A percentile compares a stretch with the other conserved stretches of the same genome.
Conservation (phyloP, 2,888 invertebrate genomes). For the Mactromeris polynyma region DNA sequence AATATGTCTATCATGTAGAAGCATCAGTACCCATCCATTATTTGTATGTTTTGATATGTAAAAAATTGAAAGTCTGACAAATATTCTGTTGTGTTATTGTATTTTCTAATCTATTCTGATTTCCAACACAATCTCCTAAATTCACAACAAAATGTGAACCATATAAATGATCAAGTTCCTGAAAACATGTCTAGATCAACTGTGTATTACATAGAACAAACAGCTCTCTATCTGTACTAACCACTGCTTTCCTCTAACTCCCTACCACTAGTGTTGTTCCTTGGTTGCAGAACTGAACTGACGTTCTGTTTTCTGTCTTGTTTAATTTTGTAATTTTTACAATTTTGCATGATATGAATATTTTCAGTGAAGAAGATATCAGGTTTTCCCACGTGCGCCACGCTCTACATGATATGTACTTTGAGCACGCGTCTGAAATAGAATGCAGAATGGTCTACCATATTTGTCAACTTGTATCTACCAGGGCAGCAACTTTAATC, state of each 20-base stretch:
- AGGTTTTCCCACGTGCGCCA: conserved; percentile 84
- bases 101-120: too few species aligned
- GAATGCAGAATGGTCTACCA: conserved; percentile 97
- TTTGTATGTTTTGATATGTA: too few species aligned
- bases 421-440: conserved; percentile 91
- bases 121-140: too few species aligned
- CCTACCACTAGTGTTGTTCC: neutral
- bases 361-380: conserved; percentile 82
- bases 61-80: too few species aligned
- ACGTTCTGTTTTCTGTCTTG: too few species aligned
- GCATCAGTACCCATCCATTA: too few species aligned
- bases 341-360: conserved; percentile 8
- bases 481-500: conserved; percentile 96
- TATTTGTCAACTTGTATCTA: conserved; percentile 96
- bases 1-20: too few species aligned
- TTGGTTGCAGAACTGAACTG: too few species aligned
- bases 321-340: neutral
- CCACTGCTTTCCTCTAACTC: neutral
- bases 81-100: too few species aligned
- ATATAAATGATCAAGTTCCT: too few species aligned
- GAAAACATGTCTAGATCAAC: too few species aligned
- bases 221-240: neutral
- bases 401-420: conserved; percentile 92
- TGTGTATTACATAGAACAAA: neutral
- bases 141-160: too few species aligned